Base-by-base conservation (phyloP, 1,140 invertebrate genomes). In the Heliothis virescens region DNA sequence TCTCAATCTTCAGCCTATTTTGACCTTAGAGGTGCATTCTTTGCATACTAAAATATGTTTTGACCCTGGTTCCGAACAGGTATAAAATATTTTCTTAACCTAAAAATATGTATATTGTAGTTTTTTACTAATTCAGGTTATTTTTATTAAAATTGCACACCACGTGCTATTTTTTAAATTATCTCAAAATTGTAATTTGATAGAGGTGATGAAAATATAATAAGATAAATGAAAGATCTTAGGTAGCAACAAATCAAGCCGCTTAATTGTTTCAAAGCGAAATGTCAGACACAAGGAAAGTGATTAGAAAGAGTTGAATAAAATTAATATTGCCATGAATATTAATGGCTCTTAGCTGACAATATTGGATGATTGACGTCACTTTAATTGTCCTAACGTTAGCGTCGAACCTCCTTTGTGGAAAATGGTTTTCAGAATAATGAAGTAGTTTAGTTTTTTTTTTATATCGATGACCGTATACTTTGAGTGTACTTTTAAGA, bases 11-110 rank as follows among this genome's bases (percentile, higher is more conserved):
- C 34, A 48, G 47, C 48, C 67, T 29, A 52, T 29, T 15, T 26
- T 26, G 67, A 71, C 67, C 48, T 71, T 53, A 10, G 13, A 29
- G 48, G n/a, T 71, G 67, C 67, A 71, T 71, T 71, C 67, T 52
- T 29, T 71, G 48, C 67, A 29, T n/a, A 29, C 16, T 52, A 71
- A 71, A 71, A 16, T 41, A 12, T 48, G 16, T 67, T 67, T 48
- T 21, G 9, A 9, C 5, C 34, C 34, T 7, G 34, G 5, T 41
- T 7, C 9, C 34, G 9, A 41, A 41, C 5, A 5, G 3, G 34
- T 41, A 9, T 41, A 41, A 41, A 41, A 41, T 41, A 9, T 5
- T 41, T 9, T 9, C 34, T 41, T 1, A 5, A 41, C 34, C 34
- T 41, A 7, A 26, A 26, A 26, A 26, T 26, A 26, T 26, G 1